Base-by-base conservation (phyloP, 2,888 invertebrate genomes). In the Raillietiella orientalis region DNA sequence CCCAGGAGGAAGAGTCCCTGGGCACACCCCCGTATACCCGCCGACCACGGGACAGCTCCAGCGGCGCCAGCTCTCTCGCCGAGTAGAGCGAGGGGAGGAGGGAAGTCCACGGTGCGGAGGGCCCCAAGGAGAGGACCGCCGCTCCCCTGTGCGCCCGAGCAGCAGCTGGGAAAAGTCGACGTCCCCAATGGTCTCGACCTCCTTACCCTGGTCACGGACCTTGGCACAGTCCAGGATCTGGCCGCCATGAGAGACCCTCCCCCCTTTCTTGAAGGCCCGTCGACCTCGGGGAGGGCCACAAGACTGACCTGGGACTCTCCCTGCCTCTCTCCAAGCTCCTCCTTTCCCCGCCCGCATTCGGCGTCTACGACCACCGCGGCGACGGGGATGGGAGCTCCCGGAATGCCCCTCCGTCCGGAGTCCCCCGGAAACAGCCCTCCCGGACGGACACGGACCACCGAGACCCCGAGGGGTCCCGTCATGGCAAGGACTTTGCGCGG, bases 1-100 rank as follows among this genome's bases (percentile, higher is more conserved):
- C n/a, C 11, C 5, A n/a, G n/a, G n/a, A 6, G 6, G 22, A 22
- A 8, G 10, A 12, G 13, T 12, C n/a, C 22, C 22, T 6, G 11
- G 13, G 22, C 11, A 8, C 11, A 8, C 8, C 19, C 62, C 66
- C 1, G 43, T 71, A 31, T 70, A 70, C 1, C 46, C 75, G 26
- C 69, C 72, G 1, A 44, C 39, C 37, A 13, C 34, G 35, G 11
- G 37, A 37, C 35, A 62, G 64, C 30, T 66, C 66, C 2, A 67
- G 67, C 40, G 74, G 75, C 1, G 65, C 71, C 3, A 75, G 77
- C 39, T 67, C 67, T 4, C 66, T 70, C 21, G 72, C 72, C 0
- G 79, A 79, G 42, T 79, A 77, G 77, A 79, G 79, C 39, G 74
- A n/a, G n/a, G n/a, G n/a, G n/a, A n/a, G n/a, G 65, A 23, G 77